Base-by-base conservation (phyloP, 1,140 invertebrate genomes). In the Temnothorax curvispinosus region DNA sequence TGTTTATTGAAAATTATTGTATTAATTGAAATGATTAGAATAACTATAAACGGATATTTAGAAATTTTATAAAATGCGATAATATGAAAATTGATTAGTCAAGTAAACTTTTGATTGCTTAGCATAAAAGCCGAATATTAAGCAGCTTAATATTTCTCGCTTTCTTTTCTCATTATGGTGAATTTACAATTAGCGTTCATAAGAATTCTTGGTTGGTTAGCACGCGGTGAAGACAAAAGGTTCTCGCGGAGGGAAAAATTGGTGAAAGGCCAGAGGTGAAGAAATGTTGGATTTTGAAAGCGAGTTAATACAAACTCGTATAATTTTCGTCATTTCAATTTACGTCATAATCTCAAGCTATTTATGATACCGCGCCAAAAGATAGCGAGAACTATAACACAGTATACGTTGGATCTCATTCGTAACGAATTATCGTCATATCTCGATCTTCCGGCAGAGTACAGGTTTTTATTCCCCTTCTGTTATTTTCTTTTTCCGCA, bases 271-370 rank as follows among this genome's bases (percentile, higher is more conserved):
- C 38, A 50, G 21, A 50, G 38, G 21, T 60, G 74, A 76, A 9
- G 21, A 76, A 60, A 60, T 21, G 0, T 27, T 15, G 74, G 15
- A 76, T 60, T 58, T 60, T 38, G 5, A 80, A 21, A 8, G 60
- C n/a, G 60, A 18, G 11, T 32, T 35, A 13, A 21, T 21, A 47
- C 15, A 13, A 9, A 21, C 7, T 69, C n/a, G n/a, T 44, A 15
- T 38, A 52, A 27, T 52, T 62, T 27, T 27, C 1, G 27, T 27
- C 27, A 27, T 27, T 27, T 27, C 27, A 27, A 0, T 27, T 65
- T 38, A 32, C 8, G 27, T 80, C n/a, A 27, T 52, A 80, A 65
- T 77, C 27, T 65, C 21, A 35, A 77, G 35, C 64, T 78, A 64
- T 64, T 78, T 64, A 64, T 18, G 18, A 76, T 77, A 62, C 35